Evolutionary conservation across 2,797 vertebrate species (phyloP).

Genomic region (Triplophysa bombifrons): DNA sequence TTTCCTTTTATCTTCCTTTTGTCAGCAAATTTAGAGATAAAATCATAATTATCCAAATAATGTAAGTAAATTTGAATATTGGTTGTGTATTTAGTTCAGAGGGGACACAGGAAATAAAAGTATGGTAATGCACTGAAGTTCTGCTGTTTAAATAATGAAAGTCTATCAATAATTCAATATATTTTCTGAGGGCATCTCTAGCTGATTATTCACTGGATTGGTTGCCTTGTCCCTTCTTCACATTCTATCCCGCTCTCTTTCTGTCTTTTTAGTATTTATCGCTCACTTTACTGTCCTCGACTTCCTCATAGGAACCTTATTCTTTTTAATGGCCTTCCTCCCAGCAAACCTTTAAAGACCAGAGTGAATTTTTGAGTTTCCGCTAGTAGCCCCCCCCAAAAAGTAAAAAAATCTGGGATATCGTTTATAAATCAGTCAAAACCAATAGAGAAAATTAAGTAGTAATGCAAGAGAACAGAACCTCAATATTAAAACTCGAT

Average conservation of each 20-base stretch:
- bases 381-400: too few relatives aligned
- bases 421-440: not conserved
- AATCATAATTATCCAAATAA: not conserved
- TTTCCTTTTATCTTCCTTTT: too few relatives aligned
- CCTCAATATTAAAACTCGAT: not conserved
- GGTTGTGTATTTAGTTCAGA: not conserved
- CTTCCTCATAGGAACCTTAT: slow-evolving; percentile 6
- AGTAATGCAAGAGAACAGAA: not conserved
- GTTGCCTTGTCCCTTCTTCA: not conserved
- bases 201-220: not conserved
- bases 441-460: too few relatives aligned
- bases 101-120: slow-evolving; percentile 8
- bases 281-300: slow-evolving; percentile 1
- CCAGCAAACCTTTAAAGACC: not conserved
- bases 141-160: slow-evolving; percentile 16
- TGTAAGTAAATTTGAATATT: not conserved
- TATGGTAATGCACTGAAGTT: slow-evolving; percentile 10
- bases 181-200: slow-evolving; percentile 1
- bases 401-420: not conserved
- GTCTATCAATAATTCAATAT: not conserved
- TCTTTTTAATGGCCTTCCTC: slow-evolving; percentile 2
- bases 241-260: not conserved
- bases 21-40: not conserved
- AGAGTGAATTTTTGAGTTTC: not conserved
- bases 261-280: not conserved